A percentile compares a stretch with the other conserved stretches of the same genome.
These are phyloP conservation scores for Chymomyza costata DNA, from an alignment of 1,140 invertebrate genomes.

Conservation along the genomic window DNA sequence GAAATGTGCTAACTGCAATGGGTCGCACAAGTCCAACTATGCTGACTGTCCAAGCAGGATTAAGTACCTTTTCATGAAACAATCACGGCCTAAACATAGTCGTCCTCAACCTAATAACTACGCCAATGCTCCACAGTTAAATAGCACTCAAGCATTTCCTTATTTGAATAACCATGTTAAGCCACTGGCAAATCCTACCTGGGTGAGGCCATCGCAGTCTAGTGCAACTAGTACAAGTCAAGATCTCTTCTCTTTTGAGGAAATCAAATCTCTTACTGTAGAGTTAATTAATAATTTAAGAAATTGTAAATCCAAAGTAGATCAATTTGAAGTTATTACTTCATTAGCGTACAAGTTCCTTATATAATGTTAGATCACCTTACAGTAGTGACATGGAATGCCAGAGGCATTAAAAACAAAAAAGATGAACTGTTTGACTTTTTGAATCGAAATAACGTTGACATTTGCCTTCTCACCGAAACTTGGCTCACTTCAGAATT, in stretches of 20 bases:
- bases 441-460: slow-evolving; percentile 6
- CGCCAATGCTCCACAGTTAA: too few species aligned
- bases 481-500: slow-evolving; percentile 1
- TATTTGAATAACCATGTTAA: too few species aligned
- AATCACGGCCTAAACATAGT: too few species aligned
- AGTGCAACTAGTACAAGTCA: too few species aligned
- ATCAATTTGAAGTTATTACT: slow-evolving; percentile 16
- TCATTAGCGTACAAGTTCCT: slow-evolving; percentile 14
- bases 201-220: too few species aligned
- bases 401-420: slow-evolving; percentile 5
- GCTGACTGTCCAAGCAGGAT: too few species aligned
- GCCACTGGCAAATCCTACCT: too few species aligned
- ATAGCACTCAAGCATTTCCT: too few species aligned
- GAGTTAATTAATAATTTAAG: slow-evolving; percentile 14
- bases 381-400: slow-evolving; percentile 2
- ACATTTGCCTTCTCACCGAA: slow-evolving; percentile 1
- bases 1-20: too few species aligned
- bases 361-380: slow-evolving; percentile 3
- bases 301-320: slow-evolving; percentile 16
- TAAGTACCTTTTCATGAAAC: too few species aligned
- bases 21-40: too few species aligned
- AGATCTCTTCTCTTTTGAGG: slow-evolving; percentile 6
- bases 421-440: slow-evolving; percentile 2
- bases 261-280: slow-evolving; percentile 11
- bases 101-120: too few species aligned